Percentiles rank a stretch among this genome's conserved stretches.
Evolutionary conservation across 1,140 invertebrate species (phyloP).

Genomic region (Drosophila oshimai): DNA sequence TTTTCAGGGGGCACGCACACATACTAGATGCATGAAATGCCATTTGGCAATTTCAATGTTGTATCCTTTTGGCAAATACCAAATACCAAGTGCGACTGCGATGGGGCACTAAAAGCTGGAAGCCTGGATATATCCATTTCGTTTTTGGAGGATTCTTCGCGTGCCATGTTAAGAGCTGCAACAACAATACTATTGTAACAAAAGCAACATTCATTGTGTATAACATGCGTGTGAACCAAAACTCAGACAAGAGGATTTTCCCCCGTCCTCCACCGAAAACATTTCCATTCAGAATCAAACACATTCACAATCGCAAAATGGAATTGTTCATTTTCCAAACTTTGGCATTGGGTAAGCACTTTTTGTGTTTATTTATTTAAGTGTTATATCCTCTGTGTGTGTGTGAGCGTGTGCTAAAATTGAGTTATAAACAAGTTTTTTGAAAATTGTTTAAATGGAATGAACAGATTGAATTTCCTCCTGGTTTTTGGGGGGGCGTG

Average conservation of each 20-base stretch:
- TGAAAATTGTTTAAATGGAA: constrained; percentile 80
- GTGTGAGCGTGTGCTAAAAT: constrained; percentile 42
- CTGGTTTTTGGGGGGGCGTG: constrained; percentile 24
- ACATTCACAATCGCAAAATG: constrained; percentile 55
- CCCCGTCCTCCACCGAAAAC: not conserved
- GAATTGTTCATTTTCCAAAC: constrained; percentile 61
- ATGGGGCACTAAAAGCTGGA: constrained; percentile 19
- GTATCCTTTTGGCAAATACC: constrained; percentile 61
- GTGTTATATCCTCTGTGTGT: constrained; percentile 71
- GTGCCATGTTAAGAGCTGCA: constrained; percentile 74
- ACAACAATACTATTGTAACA: constrained; percentile 66
- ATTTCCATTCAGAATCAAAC: constrained; percentile 41
- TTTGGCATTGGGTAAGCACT: constrained; percentile 55
- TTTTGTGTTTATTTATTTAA: constrained; percentile 80
- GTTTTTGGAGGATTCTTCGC: constrained; percentile 78
- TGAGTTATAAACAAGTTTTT: constrained; percentile 80
- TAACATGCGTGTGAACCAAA: constrained; percentile 74
- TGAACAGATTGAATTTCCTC: constrained; percentile 75
- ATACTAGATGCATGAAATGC: constrained; percentile 41
- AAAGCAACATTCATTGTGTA: constrained; percentile 46
- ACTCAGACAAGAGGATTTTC: constrained; percentile 47
- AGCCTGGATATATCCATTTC: constrained; percentile 72
- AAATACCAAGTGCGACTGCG: constrained; percentile 19
- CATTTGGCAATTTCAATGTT: constrained; percentile 68
- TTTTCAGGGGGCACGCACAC: not conserved